These are phyloP conservation scores for Timema podura DNA, from an alignment of 2,888 invertebrate genomes.

Conservation along the genomic window DNA sequence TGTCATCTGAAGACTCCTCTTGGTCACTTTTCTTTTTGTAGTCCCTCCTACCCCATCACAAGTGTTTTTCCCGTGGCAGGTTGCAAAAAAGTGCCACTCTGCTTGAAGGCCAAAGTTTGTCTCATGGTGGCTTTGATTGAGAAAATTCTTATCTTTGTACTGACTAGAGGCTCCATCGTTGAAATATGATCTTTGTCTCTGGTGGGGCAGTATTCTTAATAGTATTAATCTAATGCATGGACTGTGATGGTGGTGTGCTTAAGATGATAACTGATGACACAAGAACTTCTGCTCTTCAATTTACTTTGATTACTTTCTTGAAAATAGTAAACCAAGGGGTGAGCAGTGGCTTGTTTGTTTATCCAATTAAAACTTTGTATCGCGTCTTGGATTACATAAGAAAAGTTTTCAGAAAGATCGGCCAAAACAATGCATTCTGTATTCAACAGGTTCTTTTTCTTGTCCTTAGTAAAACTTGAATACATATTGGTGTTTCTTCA, in stretches of 20 bases:
- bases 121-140: no score
- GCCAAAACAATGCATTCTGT: constrained; percentile 10
- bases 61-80: not conserved
- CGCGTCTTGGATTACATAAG: not conserved
- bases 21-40: constrained; percentile 2
- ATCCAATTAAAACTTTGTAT: constrained; percentile 8
- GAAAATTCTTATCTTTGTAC: constrained; percentile 4
- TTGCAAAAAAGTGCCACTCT: not conserved
- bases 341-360: no score
- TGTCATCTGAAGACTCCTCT: constrained; percentile 1
- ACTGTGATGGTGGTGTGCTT: not conserved
- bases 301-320: no score
- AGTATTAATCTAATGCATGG: not conserved
- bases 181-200: constrained; percentile 7
- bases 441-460: no score
- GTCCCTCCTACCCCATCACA: constrained; percentile 8
- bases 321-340: no score
- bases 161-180: not conserved
- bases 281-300: no score
- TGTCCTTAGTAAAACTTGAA: not conserved
- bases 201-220: no score
- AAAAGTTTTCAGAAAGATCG: constrained; percentile 1
- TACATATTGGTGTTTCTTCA: not conserved
- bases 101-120: no score
- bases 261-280: not conserved